These are phyloP conservation scores for Morone saxatilis DNA, from an alignment of 2,113 vertebrate species.

Conservation along the genomic window DNA sequence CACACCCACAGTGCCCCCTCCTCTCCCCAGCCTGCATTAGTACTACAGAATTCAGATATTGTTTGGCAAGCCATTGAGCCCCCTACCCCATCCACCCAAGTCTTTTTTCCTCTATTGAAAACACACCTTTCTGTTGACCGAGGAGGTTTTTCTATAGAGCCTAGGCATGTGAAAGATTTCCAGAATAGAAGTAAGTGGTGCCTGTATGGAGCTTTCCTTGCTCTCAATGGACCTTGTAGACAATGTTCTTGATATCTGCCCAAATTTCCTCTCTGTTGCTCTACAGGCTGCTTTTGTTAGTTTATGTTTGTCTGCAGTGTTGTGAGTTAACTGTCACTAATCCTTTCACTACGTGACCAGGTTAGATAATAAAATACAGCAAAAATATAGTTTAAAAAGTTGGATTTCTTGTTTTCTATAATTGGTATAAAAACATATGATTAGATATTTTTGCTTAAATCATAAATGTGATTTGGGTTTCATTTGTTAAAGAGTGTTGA, in stretches of 20 bases:
- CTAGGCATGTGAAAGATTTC: conserved; percentile 74
- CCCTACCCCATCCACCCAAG: conserved; percentile 38
- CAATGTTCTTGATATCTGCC: conserved; percentile 75
- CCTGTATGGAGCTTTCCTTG: conserved; percentile 67
- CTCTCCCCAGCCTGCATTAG: conserved; percentile 47
- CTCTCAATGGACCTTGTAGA: conserved; percentile 70
- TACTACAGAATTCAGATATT: conserved; percentile 67
- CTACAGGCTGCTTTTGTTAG: conserved; percentile 38
- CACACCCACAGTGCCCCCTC: conserved; percentile 5
- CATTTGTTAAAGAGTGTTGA: neutral
- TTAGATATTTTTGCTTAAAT: neutral
- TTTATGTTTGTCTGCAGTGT: conserved; percentile 41
- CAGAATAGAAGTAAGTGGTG: conserved; percentile 74
- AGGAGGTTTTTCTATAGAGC: conserved; percentile 71
- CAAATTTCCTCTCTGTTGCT: conserved; percentile 54
- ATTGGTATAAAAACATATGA: neutral
- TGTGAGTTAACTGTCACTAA: conserved; percentile 42
- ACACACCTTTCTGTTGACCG: conserved; percentile 83
- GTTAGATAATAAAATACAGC: neutral
- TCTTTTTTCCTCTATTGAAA: conserved; percentile 78
- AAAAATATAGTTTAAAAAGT: neutral
- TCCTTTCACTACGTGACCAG: conserved; percentile 16
- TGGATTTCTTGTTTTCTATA: neutral
- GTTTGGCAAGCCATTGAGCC: conserved; percentile 70
- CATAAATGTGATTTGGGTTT: neutral